Evolutionary conservation across 2,113 vertebrate species (phyloP), one percentile per base, ranked within the genome.

Genomic region (Gymnobelideus leadbeateri): DNA sequence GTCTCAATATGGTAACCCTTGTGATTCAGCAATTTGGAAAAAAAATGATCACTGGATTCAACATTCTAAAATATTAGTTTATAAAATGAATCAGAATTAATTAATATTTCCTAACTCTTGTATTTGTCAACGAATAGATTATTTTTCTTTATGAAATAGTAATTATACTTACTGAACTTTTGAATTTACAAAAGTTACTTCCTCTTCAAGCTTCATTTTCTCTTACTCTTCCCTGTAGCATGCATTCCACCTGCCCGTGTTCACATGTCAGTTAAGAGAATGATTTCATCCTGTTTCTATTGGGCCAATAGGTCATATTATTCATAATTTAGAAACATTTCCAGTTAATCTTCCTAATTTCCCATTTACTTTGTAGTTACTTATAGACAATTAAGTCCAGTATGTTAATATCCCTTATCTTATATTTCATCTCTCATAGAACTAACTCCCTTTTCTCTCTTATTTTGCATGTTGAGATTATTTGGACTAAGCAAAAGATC

Each of bases 401-500:
- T 96, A 94, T 98, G 97, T 98, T 98, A 98, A 98, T 98, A 98
- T 97, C 94, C 96, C 94, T 97, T 97, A 96, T 97, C 97, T 94
- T 96, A 96, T 97, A 97, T 95, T 96, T 97, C 95, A 95, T 95
- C 94, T 96, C 96, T 96, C 91, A 91, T 93, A 96, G 91, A 97
- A 98, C 96, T 98, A 97, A 98, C 96, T 98, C 98, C 96, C 96
- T 97, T 51, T 97, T 95, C 96, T 97, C 96, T 96, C 94, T 49
- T 89, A 97, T 96, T 94, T 95, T 96, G 90, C 97, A 97, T 98
- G 98, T 98, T 98, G 96, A 97, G 98, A 98, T 98, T 98, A 98
- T 98, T 98, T 97, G 97, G 95, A 94, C 96, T 98, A 98, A 98
- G 98, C 93, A 97, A 98, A 97, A 98, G 96, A 98, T 98, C 98